Evolutionary conservation across 2,888 invertebrate genomes (phyloP).

Genomic region (Dione vanillae): DNA sequence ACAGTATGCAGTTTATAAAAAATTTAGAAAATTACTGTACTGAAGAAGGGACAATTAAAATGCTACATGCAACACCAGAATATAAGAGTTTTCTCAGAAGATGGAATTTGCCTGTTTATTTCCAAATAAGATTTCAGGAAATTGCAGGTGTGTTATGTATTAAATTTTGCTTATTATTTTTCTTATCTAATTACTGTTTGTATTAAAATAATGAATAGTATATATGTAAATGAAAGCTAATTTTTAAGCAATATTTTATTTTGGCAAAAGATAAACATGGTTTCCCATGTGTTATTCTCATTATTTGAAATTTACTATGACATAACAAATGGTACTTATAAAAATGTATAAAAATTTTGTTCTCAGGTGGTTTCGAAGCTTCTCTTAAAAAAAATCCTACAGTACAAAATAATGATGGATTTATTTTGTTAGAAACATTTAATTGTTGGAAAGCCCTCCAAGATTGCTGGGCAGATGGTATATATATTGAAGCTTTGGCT

Average conservation of each 20-base stretch:
- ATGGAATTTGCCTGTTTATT: conserved; percentile 98
- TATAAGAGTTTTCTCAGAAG: conserved; percentile 92
- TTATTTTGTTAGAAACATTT: conserved; percentile 76
- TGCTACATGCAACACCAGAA: conserved; percentile 87
- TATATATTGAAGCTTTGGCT: conserved; percentile 91
- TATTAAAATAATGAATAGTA: too few species aligned
- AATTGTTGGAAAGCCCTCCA: conserved; percentile 77
- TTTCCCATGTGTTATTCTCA: too few species aligned
- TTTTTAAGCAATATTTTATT: too few species aligned
- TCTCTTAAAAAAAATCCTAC: conserved; percentile 65
- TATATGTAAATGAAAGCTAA: too few species aligned
- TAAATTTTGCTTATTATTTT: too few species aligned
- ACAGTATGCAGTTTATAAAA: conserved; percentile 90
- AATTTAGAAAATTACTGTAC: conserved; percentile 88
- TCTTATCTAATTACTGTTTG: too few species aligned
- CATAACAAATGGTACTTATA: too few species aligned
- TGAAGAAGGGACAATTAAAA: conserved; percentile 81
- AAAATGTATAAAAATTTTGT: neutral
- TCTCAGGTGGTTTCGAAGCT: conserved; percentile 72
- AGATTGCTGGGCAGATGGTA: conserved; percentile 90
- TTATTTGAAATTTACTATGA: too few species aligned
- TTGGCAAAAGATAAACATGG: too few species aligned
- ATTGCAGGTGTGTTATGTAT: conserved; percentile 86
- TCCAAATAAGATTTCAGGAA: conserved; percentile 97
- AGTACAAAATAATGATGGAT: conserved; percentile 63